Base-by-base conservation (phyloP, 2,888 invertebrate genomes). In the Athalia rosae region DNA sequence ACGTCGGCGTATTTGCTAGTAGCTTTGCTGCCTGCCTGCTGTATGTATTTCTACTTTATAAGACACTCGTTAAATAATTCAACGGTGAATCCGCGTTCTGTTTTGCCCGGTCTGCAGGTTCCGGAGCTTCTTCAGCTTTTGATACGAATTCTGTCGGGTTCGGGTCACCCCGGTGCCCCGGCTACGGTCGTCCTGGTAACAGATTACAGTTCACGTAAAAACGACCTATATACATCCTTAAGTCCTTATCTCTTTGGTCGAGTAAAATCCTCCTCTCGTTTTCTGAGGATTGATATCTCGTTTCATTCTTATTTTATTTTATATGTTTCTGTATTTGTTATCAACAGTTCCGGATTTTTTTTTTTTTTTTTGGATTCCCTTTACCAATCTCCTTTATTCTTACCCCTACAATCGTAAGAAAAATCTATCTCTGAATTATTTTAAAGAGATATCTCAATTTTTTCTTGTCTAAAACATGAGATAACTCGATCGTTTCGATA, bases 111-210 rank as follows among this genome's bases (percentile, higher is more conserved):
- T 66, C 28, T n/a, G 41, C 4, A 53, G 11, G 8, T 53, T 41
- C 9, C n/a, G 41, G 5, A n/a, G 28, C 41, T n/a, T 4, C n/a
- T 11, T 8, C 43, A 9, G 7, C 41, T 45, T 41, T 13, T 7
- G 15, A 15, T 71, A 43, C 13, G 6, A 9, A n/a, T 45, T 58
- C 45, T 43, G 15, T 11, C 43, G 7, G 15, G 9, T 11, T 6
- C 41, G 53, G 66, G 47, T 41, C 13, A 28, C 41, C 8, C 45
- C 58, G 71, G 13, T 71, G 2, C 58, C 8, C 11, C 41, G 56
- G 69, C 69, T 71, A 43, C 58, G 71, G 87, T 87, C 81, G 82
- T 83, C 84, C 85, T 87, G 85, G 81, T 83, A 85, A 87, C 85
- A 83, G 86, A 87, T 87, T 85, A 86, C 83, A 82, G 82, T 81